Evolutionary conservation across 2,888 invertebrate genomes (phyloP).

Genomic region (Oasisia sp.): DNA sequence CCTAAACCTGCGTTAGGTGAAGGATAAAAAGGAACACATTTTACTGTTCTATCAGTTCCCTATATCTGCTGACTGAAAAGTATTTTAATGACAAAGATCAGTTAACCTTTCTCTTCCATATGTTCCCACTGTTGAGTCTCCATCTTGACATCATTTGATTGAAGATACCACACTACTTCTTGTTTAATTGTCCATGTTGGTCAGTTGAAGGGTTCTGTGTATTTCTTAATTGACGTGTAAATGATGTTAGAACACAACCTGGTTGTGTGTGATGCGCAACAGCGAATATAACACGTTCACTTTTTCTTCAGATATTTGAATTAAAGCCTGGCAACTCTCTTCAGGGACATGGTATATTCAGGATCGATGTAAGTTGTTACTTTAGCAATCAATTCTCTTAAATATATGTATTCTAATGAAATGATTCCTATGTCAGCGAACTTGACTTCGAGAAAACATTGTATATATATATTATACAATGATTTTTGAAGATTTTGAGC

Average conservation of each 20-base stretch:
- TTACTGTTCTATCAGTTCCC: not conserved
- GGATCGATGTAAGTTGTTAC: not conserved
- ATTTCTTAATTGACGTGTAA: not conserved
- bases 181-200: too few species aligned
- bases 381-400: not conserved
- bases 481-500: too few species aligned
- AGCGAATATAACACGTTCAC: not conserved
- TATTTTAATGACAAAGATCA: too few species aligned
- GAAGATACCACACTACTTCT: too few species aligned
- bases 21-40: not conserved
- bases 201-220: too few species aligned
- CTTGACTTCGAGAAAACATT: too few species aligned
- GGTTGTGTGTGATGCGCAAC: not conserved
- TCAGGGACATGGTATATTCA: not conserved
- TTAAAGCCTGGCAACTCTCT: conserved; percentile 17
- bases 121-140: too few species aligned
- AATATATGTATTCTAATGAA: not conserved
- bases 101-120: too few species aligned
- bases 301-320: not conserved
- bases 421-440: too few species aligned
- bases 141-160: too few species aligned
- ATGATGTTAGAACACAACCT: not conserved
- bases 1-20: not conserved
- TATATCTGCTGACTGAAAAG: not conserved
- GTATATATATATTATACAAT: too few species aligned